Evolutionary conservation across 2,113 vertebrate genomes (phyloP).

Genomic region (Vulpes ferrilata): DNA sequence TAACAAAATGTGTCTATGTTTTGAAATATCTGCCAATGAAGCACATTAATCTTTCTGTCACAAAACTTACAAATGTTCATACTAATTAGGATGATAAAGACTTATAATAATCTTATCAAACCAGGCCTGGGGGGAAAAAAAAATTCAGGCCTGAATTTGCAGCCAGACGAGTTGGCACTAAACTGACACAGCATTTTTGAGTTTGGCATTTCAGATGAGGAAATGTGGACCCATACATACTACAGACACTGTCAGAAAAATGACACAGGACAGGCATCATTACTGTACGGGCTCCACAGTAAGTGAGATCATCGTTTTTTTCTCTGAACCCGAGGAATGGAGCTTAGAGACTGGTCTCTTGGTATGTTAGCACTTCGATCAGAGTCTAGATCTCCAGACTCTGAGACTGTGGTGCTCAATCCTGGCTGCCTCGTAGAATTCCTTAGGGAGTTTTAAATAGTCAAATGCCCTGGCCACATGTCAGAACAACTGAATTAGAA

Average conservation of each 20-base stretch:
- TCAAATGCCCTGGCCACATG: background rate
- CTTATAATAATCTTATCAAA: background rate
- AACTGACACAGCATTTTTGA: background rate
- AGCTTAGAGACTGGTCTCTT: background rate
- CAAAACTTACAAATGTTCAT: background rate
- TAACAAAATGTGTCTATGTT: background rate
- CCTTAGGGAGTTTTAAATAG: background rate
- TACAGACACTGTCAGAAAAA: background rate
- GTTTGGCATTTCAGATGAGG: background rate
- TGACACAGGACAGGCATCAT: background rate
- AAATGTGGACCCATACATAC: background rate
- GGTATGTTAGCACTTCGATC: background rate
- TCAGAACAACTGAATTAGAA: background rate
- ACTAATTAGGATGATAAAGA: constrained; percentile 1
- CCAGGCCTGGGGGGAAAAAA: background rate
- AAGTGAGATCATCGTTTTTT: background rate
- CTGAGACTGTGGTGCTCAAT: background rate
- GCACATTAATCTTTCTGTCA: background rate
- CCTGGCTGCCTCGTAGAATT: background rate
- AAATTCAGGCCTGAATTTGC: background rate
- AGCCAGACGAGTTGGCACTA: background rate
- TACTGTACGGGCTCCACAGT: background rate
- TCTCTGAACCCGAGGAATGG: background rate
- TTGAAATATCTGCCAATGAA: background rate
- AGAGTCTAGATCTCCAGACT: background rate